Conservation (phyloP, 2,113 vertebrate genomes). For the Perca schrenkii region DNA sequence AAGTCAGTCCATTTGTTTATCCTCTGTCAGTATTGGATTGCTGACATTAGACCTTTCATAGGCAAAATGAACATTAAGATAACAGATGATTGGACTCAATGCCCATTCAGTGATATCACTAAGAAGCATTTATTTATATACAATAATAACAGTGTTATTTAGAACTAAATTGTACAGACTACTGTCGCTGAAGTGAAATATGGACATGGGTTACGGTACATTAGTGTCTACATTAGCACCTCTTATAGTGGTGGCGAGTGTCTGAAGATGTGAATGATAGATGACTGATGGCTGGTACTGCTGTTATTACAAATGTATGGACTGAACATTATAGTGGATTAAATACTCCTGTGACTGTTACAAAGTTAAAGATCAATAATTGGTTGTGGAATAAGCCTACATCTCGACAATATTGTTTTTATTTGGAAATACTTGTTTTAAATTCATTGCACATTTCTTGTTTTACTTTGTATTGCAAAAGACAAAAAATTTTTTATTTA, state of each 20-base stretch:
- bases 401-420: constrained; percentile 57
- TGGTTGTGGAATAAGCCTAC: constrained; percentile 9
- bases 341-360: constrained; percentile 45
- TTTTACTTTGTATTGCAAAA: constrained; percentile 52
- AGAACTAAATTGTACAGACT: constrained; percentile 63
- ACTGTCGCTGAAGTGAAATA: constrained; percentile 47
- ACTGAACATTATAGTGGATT: constrained; percentile 21
- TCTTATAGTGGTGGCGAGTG: constrained; percentile 41
- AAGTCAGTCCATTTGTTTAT: not conserved
- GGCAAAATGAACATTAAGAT: constrained; percentile 38
- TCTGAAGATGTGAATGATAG: constrained; percentile 50
- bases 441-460: constrained; percentile 65
- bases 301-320: constrained; percentile 46
- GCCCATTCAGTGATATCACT: constrained; percentile 22
- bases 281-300: constrained; percentile 44
- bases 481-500: constrained; percentile 70
- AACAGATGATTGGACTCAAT: constrained; percentile 27
- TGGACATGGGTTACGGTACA: constrained; percentile 22
- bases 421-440: constrained; percentile 26
- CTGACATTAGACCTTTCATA: constrained; percentile 26
- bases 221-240: constrained; percentile 51
- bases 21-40: constrained; percentile 27
- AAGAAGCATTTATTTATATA: constrained; percentile 45
- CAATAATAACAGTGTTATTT: constrained; percentile 50
- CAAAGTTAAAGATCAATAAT: constrained; percentile 24